These are phyloP conservation scores for Brenthis daphne DNA, from an alignment of 2,888 invertebrate species.

Conservation along the genomic window DNA sequence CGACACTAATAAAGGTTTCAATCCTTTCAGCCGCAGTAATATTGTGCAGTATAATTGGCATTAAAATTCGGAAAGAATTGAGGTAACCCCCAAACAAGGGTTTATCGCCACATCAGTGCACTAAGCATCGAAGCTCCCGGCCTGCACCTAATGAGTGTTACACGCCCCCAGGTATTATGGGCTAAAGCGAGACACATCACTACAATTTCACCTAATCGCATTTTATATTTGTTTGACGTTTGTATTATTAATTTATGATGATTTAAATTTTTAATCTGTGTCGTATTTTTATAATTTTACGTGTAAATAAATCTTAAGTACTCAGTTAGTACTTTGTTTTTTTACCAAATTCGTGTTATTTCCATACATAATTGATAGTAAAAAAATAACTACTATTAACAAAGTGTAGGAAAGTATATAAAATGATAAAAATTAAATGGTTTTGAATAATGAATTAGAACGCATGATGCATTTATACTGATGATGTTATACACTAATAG, in stretches of 20 bases:
- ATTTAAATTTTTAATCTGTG: not conserved
- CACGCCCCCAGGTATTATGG: slow-evolving; percentile 69
- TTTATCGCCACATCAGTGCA: slow-evolving; percentile 72
- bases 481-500: slow-evolving; percentile 46
- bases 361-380: too few relatives aligned
- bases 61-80: slow-evolving; percentile 73
- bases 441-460: not conserved
- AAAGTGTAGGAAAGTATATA: too few relatives aligned
- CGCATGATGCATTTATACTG: slow-evolving; percentile 32
- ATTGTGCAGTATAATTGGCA: slow-evolving; percentile 80
- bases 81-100: slow-evolving; percentile 73
- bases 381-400: too few relatives aligned
- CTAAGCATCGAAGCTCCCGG: slow-evolving; percentile 49
- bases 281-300: too few relatives aligned
- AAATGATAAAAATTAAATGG: too few relatives aligned
- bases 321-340: too few relatives aligned
- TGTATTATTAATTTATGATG: slow-evolving; percentile 13
- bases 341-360: too few relatives aligned
- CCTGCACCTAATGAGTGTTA: slow-evolving; percentile 63
- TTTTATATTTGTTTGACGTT: slow-evolving; percentile 15
- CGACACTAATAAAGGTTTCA: slow-evolving; percentile 75
- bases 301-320: too few relatives aligned
- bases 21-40: slow-evolving; percentile 70
- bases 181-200: slow-evolving; percentile 34
- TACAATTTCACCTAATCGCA: slow-evolving; percentile 15